Evolutionary conservation across 2,113 vertebrate species (phyloP), one percentile per base, ranked within the genome.

Genomic region (Oxyura jamaicensis): DNA sequence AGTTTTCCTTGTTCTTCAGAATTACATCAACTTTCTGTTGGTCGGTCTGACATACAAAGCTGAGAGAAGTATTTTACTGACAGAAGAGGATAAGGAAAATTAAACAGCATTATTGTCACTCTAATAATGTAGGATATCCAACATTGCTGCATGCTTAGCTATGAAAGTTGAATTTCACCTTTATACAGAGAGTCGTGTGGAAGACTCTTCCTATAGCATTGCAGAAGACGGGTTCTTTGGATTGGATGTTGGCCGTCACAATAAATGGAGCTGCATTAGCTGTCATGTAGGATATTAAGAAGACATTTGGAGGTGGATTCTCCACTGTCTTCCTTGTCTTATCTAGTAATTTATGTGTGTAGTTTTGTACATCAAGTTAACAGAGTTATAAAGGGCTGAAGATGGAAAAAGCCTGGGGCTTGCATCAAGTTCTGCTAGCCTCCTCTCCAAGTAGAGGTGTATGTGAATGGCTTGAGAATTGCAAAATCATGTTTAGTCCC

Each of bases 361-460:
- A 22, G 15, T 11, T 5, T 33, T 72, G 25, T 56, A 31, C 50
- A 63, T 69, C 22, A 10, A 60, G 8, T 79, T 86, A 35, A n/a
- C 25, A 80, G 23, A 67, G 11, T 31, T 92, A 33, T 72, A 73
- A 78, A 44, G 46, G 28, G 19, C 31, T 55, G 44, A 55, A 80
- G 35, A 56, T 33, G 31, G 5, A 46, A 77, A 69, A 73, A 63
- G 25, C 7, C 35, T 86, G 33, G 46, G 84, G 29, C 66, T 83
- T 66, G 16, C 41, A 39, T 59, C 31, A 67, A 7, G 41, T 60
- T 69, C 28, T 44, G 52, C 3, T 77, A 14, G 53, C 10, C 3
- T 52, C 62, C 5, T 39, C 11, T 10, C 13, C 12, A 41, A 44
- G 10, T 6, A 3, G 1, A 1, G 0, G 33, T 73, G 11, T 31